Conservation (phyloP, 2,888 invertebrate genomes). For the Tachina fera region DNA sequence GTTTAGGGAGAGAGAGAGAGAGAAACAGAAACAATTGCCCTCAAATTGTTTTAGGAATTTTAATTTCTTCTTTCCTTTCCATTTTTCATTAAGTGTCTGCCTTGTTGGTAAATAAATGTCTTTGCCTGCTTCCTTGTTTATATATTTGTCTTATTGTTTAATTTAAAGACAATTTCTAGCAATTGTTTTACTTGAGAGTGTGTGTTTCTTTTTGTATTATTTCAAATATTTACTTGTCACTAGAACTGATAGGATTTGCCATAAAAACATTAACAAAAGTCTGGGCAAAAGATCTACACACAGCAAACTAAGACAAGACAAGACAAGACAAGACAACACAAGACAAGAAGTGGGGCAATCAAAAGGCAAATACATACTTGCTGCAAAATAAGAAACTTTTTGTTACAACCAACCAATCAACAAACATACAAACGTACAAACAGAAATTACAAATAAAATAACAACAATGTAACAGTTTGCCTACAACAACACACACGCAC, state of each 20-base stretch:
- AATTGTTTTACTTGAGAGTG: not conserved
- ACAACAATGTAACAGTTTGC: constrained; percentile 34
- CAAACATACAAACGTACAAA: constrained; percentile 26
- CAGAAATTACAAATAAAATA: constrained; percentile 31
- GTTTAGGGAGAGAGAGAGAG: not conserved
- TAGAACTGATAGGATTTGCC: constrained; percentile 50
- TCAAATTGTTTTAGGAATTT: constrained; percentile 7
- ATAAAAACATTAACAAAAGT: constrained; percentile 30
- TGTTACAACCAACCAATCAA: constrained; percentile 6
- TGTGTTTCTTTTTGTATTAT: constrained; percentile 4
- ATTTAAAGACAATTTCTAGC: constrained; percentile 35
- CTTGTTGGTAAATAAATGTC: not conserved
- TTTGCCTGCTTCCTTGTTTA: constrained; percentile 16
- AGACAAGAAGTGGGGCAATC: constrained; percentile 47
- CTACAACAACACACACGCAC: not conserved
- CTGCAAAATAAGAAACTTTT: constrained; percentile 41
- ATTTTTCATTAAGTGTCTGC: constrained; percentile 2
- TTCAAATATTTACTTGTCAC: constrained; percentile 65
- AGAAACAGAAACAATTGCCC: not conserved
- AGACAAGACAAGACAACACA: constrained; percentile 52
- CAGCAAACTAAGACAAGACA: constrained; percentile 52
- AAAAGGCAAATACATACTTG: constrained; percentile 11
- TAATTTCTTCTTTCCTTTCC: not conserved
- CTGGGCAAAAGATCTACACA: constrained; percentile 19
- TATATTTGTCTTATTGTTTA: constrained; percentile 28